These are phyloP conservation scores for Strongylocentrotus purpuratus DNA, from an alignment of 35 echinoderm and acorn worm species.

Conservation along the genomic window DNA sequence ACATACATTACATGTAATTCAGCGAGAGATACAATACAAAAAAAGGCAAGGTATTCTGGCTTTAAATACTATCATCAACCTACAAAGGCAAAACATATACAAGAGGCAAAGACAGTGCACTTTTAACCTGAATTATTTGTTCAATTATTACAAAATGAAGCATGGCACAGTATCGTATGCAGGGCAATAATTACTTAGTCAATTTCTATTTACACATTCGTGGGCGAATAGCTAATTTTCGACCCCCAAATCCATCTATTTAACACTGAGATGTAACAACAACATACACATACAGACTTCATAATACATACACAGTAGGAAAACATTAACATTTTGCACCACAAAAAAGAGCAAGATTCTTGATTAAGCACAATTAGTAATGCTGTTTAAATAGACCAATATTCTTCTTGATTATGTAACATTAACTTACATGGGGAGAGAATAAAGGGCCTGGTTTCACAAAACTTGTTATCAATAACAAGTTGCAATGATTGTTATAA, in stretches of 20 bases:
- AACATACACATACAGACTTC: neutral
- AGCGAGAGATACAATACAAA: neutral
- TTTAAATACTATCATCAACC: neutral
- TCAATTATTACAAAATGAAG: neutral
- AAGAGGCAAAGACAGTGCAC: neutral
- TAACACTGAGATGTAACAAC: neutral
- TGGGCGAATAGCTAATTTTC: neutral
- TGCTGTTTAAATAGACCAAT: conserved; percentile 12
- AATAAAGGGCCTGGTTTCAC: neutral
- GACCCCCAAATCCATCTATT: neutral
- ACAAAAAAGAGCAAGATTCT: neutral
- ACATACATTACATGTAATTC: neutral
- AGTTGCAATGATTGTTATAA: too few species aligned
- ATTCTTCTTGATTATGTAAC: neutral
- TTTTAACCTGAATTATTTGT: neutral
- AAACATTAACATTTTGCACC: neutral
- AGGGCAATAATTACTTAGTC: neutral
- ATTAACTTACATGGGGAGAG: neutral
- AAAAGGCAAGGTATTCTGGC: neutral
- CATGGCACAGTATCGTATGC: neutral
- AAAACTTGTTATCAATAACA: too few species aligned
- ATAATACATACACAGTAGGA: neutral
- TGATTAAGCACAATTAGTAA: neutral
- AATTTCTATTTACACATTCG: neutral
- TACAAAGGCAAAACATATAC: neutral